Conservation (phyloP, 2,888 invertebrate species). For the Lacanobia oleracea region DNA sequence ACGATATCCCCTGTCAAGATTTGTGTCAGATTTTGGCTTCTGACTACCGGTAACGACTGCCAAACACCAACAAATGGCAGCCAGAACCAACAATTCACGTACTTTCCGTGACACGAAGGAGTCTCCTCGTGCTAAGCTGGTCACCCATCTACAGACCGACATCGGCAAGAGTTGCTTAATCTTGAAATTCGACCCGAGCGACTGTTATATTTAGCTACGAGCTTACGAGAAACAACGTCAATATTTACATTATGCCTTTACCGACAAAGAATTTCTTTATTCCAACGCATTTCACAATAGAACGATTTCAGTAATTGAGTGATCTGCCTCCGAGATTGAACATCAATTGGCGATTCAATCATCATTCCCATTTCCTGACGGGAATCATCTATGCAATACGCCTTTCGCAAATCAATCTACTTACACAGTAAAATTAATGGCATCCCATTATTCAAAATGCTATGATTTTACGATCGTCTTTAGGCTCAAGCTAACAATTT, state of each 20-base stretch:
- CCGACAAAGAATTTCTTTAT: too few relatives aligned
- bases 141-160: neutral
- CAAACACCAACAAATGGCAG: too few relatives aligned
- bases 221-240: too few relatives aligned
- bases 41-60: too few relatives aligned
- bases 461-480: conserved; percentile 34
- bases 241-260: too few relatives aligned
- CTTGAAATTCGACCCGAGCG: neutral
- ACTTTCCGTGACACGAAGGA: too few relatives aligned
- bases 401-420: conserved; percentile 55
- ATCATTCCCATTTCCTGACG: conserved; percentile 57
- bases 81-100: too few relatives aligned
- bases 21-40: too few relatives aligned
- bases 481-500: conserved; percentile 19
- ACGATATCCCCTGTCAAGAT: too few relatives aligned
- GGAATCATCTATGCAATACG: conserved; percentile 55
- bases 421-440: conserved; percentile 54
- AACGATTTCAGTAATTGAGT: conserved; percentile 59
- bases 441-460: conserved; percentile 53
- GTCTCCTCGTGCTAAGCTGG: too few relatives aligned
- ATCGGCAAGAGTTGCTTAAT: neutral
- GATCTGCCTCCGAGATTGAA: conserved; percentile 58
- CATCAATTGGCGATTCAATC: conserved; percentile 63
- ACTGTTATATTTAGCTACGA: too few relatives aligned
- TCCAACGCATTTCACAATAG: conserved; percentile 23